Conservation (phyloP, 2,888 invertebrate species). For the Cyrtodaria siliqua region DNA sequence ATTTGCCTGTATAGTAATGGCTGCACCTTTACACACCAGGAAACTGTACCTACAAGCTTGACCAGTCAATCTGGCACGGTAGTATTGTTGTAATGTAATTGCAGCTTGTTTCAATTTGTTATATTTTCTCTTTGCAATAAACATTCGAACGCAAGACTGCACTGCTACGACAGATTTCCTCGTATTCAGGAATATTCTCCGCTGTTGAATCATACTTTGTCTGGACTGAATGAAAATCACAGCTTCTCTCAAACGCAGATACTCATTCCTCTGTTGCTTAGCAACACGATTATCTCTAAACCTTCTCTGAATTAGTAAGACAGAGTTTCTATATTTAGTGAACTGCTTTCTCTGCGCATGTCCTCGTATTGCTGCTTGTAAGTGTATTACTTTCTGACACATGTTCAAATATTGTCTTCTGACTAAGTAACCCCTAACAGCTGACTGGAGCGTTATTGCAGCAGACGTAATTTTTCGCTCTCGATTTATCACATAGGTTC, state of each 20-base stretch:
- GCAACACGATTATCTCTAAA: background rate
- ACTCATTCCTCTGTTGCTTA: slow-evolving; percentile 20
- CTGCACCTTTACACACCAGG: slow-evolving; percentile 54
- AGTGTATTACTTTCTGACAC: slow-evolving; percentile 41
- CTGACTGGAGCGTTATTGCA: slow-evolving; percentile 62
- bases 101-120: slow-evolving; percentile 40
- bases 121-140: slow-evolving; percentile 34
- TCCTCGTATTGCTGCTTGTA: slow-evolving; percentile 61
- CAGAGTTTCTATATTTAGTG: slow-evolving; percentile 40
- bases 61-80: background rate
- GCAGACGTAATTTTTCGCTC: slow-evolving; percentile 29
- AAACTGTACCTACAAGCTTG: slow-evolving; percentile 30
- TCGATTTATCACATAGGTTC: slow-evolving; percentile 15
- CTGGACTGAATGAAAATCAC: slow-evolving; percentile 45
- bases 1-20: slow-evolving; percentile 68
- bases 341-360: slow-evolving; percentile 18
- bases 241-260: slow-evolving; percentile 21
- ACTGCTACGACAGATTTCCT: slow-evolving; percentile 15
- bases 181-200: slow-evolving; percentile 30
- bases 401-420: slow-evolving; percentile 20
- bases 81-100: slow-evolving; percentile 51
- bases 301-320: slow-evolving; percentile 45
- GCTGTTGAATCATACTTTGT: slow-evolving; percentile 31
- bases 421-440: slow-evolving; percentile 30
- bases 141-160: slow-evolving; percentile 41